phyloP scores from a whole-genome alignment of 2,888 invertebrate genomes.

The Cataglyphis albicans region DNA sequence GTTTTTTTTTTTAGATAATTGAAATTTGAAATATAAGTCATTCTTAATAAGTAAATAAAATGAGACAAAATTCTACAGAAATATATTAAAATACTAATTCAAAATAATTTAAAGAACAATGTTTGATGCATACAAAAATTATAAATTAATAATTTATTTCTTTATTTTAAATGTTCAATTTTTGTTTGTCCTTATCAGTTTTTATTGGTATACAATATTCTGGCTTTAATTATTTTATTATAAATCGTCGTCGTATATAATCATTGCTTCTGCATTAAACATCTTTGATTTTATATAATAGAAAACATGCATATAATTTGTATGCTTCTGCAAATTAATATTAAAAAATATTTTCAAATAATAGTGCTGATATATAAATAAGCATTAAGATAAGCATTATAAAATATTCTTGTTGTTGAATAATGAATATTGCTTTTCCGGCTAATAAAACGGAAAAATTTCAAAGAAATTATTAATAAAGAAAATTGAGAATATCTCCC shows the following conservation, averaged over 20 bases:
- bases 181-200: neutral
- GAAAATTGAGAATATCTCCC: conserved; percentile 36
- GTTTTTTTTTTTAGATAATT: neutral
- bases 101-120: neutral
- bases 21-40: neutral
- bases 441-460: conserved; percentile 24
- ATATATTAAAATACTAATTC: neutral
- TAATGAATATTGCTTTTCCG: neutral
- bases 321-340: neutral
- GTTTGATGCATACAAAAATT: neutral
- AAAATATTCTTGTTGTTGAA: neutral
- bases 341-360: neutral
- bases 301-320: neutral
- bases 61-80: neutral
- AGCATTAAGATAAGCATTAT: neutral
- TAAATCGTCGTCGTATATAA: neutral
- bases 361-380: neutral
- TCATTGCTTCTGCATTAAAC: neutral
- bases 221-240: neutral
- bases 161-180: neutral
- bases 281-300: neutral
- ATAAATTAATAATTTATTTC: neutral
- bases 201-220: neutral
- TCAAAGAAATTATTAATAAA: conserved; percentile 44
- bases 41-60: neutral